These are phyloP conservation scores for Myotis myotis DNA, from an alignment of 2,797 vertebrate genomes.

Conservation along the genomic window DNA sequence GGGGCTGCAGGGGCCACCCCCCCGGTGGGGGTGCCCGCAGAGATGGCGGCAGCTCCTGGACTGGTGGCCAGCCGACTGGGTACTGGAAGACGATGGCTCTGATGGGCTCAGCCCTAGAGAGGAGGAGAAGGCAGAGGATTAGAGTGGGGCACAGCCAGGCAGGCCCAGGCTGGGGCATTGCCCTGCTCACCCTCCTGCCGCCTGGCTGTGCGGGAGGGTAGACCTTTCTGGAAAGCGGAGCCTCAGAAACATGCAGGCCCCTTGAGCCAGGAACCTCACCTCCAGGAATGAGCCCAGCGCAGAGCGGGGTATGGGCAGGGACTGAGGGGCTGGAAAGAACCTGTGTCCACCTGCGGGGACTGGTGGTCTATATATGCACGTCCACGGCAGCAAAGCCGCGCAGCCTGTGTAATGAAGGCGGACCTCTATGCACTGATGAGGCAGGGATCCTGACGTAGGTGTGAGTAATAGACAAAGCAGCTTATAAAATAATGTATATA, in stretches of 20 bases:
- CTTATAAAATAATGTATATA: constrained; percentile 81
- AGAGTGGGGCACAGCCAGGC: fast-evolving
- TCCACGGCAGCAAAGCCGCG: constrained; percentile 44
- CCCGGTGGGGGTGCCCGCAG: constrained; percentile 89
- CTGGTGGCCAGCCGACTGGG: constrained; percentile 89
- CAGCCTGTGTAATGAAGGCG: background rate
- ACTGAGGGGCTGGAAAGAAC: background rate
- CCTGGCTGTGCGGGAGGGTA: background rate
- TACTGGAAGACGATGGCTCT: constrained; percentile 83
- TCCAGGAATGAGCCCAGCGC: background rate
- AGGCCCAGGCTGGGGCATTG: background rate
- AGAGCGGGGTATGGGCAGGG: background rate
- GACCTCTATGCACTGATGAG: constrained; percentile 34
- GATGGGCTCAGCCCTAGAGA: constrained; percentile 75
- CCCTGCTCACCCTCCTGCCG: background rate
- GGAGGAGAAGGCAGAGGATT: background rate
- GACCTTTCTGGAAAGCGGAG: constrained; percentile 27
- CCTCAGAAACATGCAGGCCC: constrained; percentile 1
- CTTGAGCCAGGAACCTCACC: background rate
- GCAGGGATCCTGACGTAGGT: constrained; percentile 19
- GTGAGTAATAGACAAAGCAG: constrained; percentile 60
- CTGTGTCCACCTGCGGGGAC: background rate
- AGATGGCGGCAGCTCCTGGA: constrained; percentile 93
- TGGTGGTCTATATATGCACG: constrained; percentile 34
- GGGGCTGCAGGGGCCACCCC: constrained; percentile 86